phyloP scores from a whole-genome alignment of 2,888 invertebrate species.

The Axea sp. region DNA sequence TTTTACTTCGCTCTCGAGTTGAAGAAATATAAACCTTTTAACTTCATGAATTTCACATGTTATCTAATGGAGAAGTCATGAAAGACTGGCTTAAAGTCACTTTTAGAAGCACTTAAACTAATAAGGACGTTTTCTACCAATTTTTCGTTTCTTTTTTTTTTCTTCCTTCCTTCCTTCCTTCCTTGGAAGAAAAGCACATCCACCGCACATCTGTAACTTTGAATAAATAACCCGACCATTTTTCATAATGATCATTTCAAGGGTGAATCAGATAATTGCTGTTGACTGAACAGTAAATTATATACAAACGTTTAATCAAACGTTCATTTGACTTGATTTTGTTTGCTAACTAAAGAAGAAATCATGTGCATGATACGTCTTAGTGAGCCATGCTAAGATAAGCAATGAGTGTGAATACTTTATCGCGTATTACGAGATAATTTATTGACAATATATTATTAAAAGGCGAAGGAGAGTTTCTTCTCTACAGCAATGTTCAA shows the following conservation, averaged over 20 bases:
- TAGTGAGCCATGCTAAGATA: not conserved
- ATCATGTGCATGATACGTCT: too few relatives aligned
- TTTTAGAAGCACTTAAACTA: slow-evolving; percentile 28
- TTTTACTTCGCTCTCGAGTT: slow-evolving; percentile 4
- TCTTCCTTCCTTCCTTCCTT: not conserved
- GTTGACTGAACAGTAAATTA: too few relatives aligned
- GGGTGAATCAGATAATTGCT: too few relatives aligned
- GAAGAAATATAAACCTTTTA: slow-evolving; percentile 36
- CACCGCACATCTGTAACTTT: slow-evolving; percentile 6
- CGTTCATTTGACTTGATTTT: too few relatives aligned
- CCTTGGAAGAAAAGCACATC: not conserved
- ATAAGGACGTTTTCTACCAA: slow-evolving; percentile 11
- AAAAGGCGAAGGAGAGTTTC: not conserved
- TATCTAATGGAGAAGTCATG: slow-evolving; percentile 38
- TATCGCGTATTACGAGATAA: slow-evolving; percentile 18
- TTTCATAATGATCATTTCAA: slow-evolving; percentile 13
- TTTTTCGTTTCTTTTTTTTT: slow-evolving; percentile 2
- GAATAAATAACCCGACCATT: slow-evolving; percentile 19
- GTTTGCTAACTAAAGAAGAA: too few relatives aligned
- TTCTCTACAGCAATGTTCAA: not conserved
- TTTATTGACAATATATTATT: slow-evolving; percentile 26
- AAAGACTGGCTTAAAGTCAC: slow-evolving; percentile 24
- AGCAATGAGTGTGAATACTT: slow-evolving; percentile 14
- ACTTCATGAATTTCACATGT: slow-evolving; percentile 42
- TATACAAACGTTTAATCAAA: too few relatives aligned